Evolutionary conservation across 2,797 vertebrate genomes (phyloP), one percentile per base, ranked within the genome.

Genomic region (Acomys russatus): DNA sequence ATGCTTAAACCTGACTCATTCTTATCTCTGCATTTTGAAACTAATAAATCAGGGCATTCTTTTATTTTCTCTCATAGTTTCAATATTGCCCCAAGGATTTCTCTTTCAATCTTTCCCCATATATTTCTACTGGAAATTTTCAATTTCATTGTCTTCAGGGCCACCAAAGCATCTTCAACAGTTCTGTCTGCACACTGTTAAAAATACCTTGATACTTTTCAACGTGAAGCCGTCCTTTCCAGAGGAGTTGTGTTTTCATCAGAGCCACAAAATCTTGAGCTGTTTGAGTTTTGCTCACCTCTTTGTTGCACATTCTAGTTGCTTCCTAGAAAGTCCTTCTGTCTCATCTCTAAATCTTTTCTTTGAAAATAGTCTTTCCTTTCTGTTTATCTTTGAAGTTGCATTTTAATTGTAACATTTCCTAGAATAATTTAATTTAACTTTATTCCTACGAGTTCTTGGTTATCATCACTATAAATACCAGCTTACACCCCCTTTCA

Each of bases 361-460:
- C 64, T 25, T 5, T 70, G 49, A 14, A 68, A 86, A 25, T 3
- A 23, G 9, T 70, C 44, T 33, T 25, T 20, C 63, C 35, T 38
- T 54, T 25, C 15, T 70, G 44, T n/a, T 86, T 25, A 68, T 54
- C 1, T 86, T 86, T 70, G 30, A 54, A 54, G 83, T 70, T 70
- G 30, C 23, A 54, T 54, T 86, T 70, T 70, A 86, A n/a, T 68
- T 68, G 80, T 44, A 90, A 76, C 73, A 54, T 23, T 20, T 91
- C 17, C 20, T 56, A 91, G 54, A 89, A 86, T 76, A 93, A 80
- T 64, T 97, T 93, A 33, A 59, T 89, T 79, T 88, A 38, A 14
- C 23, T 33, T 61, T 44, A 23, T 17, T 68, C 28, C 23, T 96
- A 93, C 4, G 2, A 88, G 28, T 80, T 94, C n/a, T 93, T 94